Evolutionary conservation across 2,113 vertebrate genomes (phyloP).

Genomic region (Menura novaehollandiae): DNA sequence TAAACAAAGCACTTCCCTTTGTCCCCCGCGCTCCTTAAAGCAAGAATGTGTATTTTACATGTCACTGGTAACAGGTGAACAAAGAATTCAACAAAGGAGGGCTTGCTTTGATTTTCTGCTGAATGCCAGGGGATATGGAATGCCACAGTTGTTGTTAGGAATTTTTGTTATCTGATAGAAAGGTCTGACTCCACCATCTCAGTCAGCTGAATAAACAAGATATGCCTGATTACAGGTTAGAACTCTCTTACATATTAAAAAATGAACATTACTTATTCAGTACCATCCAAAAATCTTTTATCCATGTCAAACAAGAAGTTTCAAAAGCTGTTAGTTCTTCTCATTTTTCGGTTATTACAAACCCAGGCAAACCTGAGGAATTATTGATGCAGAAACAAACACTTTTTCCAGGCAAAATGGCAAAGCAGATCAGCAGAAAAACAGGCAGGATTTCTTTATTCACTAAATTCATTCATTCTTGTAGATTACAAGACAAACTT

Average conservation of each 20-base stretch:
- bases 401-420: background rate
- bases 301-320: background rate
- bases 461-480: background rate
- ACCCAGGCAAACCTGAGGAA: background rate
- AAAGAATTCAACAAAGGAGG: background rate
- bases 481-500: background rate
- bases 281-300: background rate
- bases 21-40: background rate
- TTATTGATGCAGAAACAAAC: background rate
- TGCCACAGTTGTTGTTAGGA: too few relatives aligned
- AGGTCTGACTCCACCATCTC: background rate
- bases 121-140: background rate
- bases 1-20: background rate
- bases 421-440: background rate
- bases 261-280: background rate
- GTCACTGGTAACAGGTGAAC: background rate
- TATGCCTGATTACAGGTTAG: background rate
- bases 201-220: background rate
- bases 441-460: background rate
- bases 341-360: background rate
- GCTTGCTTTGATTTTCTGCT: background rate
- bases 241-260: background rate
- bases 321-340: background rate
- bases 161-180: background rate
- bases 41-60: background rate